Evolutionary conservation across 2,113 vertebrate species (phyloP), one percentile per base, ranked within the genome.

Genomic region (Mus spicilegus): DNA sequence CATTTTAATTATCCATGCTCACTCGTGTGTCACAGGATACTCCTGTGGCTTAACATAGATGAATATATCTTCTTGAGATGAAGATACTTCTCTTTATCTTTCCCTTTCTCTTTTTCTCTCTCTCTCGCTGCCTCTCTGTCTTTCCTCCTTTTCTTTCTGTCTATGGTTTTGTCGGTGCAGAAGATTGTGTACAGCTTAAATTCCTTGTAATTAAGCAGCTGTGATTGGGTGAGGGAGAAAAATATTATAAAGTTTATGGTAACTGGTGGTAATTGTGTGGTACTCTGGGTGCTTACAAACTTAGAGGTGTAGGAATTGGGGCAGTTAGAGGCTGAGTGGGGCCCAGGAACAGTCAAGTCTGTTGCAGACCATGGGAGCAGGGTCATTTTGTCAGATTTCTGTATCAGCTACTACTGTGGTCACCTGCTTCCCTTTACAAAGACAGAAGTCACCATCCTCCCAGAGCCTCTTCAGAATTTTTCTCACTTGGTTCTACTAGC

Each of bases 121-220:
- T 93, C 84, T 69, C 10, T 36, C 3, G 16, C 28, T 61, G 54
- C 56, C n/a, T 93, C 42, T 49, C 67, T 96, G 54, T 61, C 28
- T 94, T 14, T 95, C 78, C 87, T 56, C 46, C 3, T 56, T 90
- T 92, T 96, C 86, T 69, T 86, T 92, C 42, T 97, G 72, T 96
- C 58, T 61, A 97, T 91, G 7, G 96, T 94, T 89, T 98, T 98
- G 54, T 98, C 96, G 56, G 65, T 90, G 63, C 91, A 97, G 96
- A 97, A 98, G 94, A 95, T 94, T 39, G 97, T 96, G 72, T 98
- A 98, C 86, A 97, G 88, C 92, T 95, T 96, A 42, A 98, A 97
- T 96, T 98, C 97, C 89, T 96, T 96, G 42, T 97, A 97, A 97
- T 82, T 97, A 88, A 95, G 95, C 91, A 67, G 75, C 97, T 98